phyloP scores from a whole-genome alignment of 2,888 invertebrate genomes.

The Emmelina monodactyla region DNA sequence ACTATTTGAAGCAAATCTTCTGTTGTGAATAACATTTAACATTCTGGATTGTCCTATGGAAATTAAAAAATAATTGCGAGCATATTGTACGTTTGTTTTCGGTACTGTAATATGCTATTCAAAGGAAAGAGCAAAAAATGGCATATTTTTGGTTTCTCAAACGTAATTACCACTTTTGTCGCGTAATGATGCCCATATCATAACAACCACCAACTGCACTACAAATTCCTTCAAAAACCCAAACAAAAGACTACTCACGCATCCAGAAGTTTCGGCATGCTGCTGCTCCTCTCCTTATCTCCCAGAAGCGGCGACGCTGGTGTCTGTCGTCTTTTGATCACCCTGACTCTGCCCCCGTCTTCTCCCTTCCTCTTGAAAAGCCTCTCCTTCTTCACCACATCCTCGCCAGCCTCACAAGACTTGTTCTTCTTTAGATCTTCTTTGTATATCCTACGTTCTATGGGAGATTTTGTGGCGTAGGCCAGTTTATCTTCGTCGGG shows the following conservation, averaged over 20 bases:
- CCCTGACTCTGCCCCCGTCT: conserved; percentile 34
- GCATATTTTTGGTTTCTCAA: too few species aligned
- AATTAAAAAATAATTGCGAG: too few species aligned
- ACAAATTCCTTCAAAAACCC: too few species aligned
- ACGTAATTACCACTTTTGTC: too few species aligned
- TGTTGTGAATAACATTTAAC: too few species aligned
- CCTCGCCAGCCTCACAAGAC: conserved; percentile 36
- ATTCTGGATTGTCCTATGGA: too few species aligned
- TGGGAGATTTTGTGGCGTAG: conserved; percentile 44
- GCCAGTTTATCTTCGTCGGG: conserved; percentile 21
- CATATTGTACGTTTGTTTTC: too few species aligned
- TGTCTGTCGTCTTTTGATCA: conserved; percentile 39
- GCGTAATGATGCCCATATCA: too few species aligned
- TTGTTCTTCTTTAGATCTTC: conserved; percentile 18
- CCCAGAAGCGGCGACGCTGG: conserved; percentile 52
- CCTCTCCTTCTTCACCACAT: conserved; percentile 36
- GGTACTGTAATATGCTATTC: too few species aligned
- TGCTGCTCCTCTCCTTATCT: conserved; percentile 85
- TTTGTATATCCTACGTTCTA: conserved; percentile 60
- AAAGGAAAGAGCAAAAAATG: too few species aligned
- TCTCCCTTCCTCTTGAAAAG: conserved; percentile 54
- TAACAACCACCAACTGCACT: too few species aligned
- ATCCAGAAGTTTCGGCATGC: conserved; percentile 84
- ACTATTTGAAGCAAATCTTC: too few species aligned
- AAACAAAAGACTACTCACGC: conserved; percentile 50